Evolutionary conservation across 2,797 vertebrate species (phyloP), one percentile per base, ranked within the genome.

Genomic region (Oreonectes daqikongensis): DNA sequence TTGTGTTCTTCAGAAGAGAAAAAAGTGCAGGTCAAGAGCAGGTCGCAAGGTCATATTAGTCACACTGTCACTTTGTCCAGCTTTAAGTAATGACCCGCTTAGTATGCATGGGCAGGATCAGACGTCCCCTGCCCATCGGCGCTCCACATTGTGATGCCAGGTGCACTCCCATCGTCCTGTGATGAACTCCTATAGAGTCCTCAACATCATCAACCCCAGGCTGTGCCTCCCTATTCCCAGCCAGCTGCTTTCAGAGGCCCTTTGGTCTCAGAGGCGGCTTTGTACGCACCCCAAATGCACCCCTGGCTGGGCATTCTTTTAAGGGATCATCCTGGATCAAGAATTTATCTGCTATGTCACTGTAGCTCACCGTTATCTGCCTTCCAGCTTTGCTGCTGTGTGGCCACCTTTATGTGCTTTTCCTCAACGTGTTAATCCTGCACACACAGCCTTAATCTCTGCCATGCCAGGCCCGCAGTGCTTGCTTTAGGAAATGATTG

Each of bases 241-340:
- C 52, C 52, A 12, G 52, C 1, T 48, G 22, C n/a, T 52, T 26
- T 71, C 68, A 48, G 17, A 26, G 66, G 74, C 12, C 38, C 38
- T 40, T 40, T 40, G 8, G 38, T 9, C 55, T 30, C 28, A 30
- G n/a, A n/a, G n/a, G 28, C 35, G 60, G 26, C 40, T 78, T 46
- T 78, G 50, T 72, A 53, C 40, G 35, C 57, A 22, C 32, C 42
- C 75, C 15, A 30, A 72, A 73, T 42, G 42, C 42, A n/a, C 59
- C 65, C 38, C 70, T 78, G 55, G 78, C 50, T 35, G 40, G 38
- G 42, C 17, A 46, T 74, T 60, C 69, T 74, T 84, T 79, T 73
- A 79, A 42, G 32, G 78, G 81, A 81, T 82, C 64, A 81, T 80
- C 78, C 72, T 30, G 60, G 81, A 82, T 82, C 78, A 84, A 68